A percentile compares a stretch with the other conserved stretches of the same genome.
Evolutionary conservation across 1,140 invertebrate species (phyloP).

Genomic region (Sinonovacula constricta): DNA sequence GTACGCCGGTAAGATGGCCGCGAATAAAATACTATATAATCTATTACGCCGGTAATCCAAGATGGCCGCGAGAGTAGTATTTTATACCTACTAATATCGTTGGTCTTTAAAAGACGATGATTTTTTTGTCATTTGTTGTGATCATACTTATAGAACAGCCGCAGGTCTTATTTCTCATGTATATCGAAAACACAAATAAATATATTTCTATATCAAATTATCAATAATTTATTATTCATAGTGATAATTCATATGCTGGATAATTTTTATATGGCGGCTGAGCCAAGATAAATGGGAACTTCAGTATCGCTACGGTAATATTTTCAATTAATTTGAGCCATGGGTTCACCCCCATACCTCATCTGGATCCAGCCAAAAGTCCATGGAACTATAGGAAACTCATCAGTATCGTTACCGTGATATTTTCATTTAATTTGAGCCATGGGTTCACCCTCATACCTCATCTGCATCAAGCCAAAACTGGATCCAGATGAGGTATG

Average conservation of each 20-base stretch:
- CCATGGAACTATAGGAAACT: too few relatives aligned
- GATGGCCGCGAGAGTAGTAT: too few relatives aligned
- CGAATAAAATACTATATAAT: too few relatives aligned
- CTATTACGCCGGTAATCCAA: too few relatives aligned
- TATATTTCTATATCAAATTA: constrained; percentile 24
- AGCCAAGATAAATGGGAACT: constrained; percentile 6
- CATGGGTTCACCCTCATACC: too few relatives aligned
- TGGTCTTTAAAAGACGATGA: constrained; percentile 33
- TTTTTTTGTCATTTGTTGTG: constrained; percentile 31
- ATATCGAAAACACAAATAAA: constrained; percentile 24
- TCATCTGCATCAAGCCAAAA: too few relatives aligned
- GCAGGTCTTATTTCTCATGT: constrained; percentile 24
- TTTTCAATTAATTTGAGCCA: constrained; percentile 1
- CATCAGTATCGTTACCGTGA: too few relatives aligned
- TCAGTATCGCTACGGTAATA: not conserved
- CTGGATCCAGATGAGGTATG: too few relatives aligned
- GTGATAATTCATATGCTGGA: constrained; percentile 22
- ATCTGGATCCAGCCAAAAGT: not conserved
- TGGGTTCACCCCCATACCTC: not conserved
- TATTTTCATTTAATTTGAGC: too few relatives aligned
- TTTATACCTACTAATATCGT: constrained; percentile 20
- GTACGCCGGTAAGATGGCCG: too few relatives aligned
- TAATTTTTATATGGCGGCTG: constrained; percentile 22
- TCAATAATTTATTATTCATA: constrained; percentile 24
- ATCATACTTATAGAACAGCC: constrained; percentile 33